Evolutionary conservation across 2,888 invertebrate genomes (phyloP), one percentile per base, ranked within the genome.

Genomic region (Eristalis arbustorum): DNA sequence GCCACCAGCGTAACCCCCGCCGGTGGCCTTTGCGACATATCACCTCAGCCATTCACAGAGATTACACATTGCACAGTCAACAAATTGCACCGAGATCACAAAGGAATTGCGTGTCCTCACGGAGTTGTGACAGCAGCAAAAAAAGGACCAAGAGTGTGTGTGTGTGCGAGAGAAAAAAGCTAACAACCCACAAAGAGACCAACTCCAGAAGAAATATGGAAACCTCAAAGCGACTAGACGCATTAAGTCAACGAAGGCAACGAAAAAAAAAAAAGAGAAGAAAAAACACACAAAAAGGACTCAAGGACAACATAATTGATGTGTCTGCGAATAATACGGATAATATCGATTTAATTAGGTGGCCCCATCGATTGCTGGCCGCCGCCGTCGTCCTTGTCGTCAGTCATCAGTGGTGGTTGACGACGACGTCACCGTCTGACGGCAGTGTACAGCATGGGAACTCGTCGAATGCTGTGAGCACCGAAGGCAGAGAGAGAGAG

Each of bases 291-390:
- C n/a, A 23, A 57, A 67, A 63, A 68, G 25, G 68, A 75, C 81
- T 42, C 73, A 82, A 85, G 85, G 81, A 77, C 85, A 85, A 74
- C 77, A 66, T 85, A 74, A 85, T 85, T 85, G 77, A 85, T 85
- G 82, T 68, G 85, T 77, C 85, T 81, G 76, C 85, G 56, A 77
- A 76, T 81, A 77, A 77, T 82, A 74, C 49, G 69, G 77, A 82
- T 85, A 82, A 77, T 82, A 85, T 85, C 77, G 73, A 85, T 85
- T 77, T 85, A 85, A 82, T 85, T 85, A 85, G 76, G 82, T 77
- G 64, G 14, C 56, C 61, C 69, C 68, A 69, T 77, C 28, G 67
- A 31, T 34, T 73, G 69, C 31, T 28, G 73, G 5, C 18, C 22
- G 28, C 57, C 25, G 42, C 56, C 25, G 31, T 64, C 69, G 56